phyloP scores from a whole-genome alignment of 2,888 invertebrate genomes.

The Mesorhabditis belari region DNA sequence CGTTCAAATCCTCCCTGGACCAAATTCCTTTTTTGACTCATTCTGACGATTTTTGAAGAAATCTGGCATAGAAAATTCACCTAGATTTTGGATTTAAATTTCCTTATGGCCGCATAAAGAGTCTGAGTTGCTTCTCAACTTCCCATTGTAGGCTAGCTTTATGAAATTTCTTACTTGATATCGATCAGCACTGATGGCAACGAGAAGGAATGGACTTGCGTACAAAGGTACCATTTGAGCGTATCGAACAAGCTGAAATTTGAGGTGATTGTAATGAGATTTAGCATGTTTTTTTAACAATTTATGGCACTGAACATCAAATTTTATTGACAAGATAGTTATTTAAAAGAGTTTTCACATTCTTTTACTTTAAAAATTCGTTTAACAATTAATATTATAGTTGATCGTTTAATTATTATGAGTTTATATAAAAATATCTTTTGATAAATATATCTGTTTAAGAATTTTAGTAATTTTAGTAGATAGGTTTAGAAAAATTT shows the following conservation, averaged over 20 bases:
- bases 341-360: neutral
- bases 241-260: slow-evolving; percentile 63
- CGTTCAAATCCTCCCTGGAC: too few species aligned
- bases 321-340: slow-evolving; percentile 3
- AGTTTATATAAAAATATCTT: neutral
- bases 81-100: too few species aligned
- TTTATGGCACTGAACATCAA: neutral
- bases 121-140: too few species aligned
- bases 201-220: slow-evolving; percentile 62
- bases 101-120: too few species aligned
- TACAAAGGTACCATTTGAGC: slow-evolving; percentile 66
- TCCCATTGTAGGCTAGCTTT: too few species aligned
- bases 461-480: too few species aligned
- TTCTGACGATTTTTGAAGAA: too few species aligned
- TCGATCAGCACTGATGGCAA: slow-evolving; percentile 51
- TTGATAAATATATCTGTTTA: neutral
- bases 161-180: slow-evolving; percentile 50
- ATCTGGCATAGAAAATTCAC: neutral
- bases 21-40: too few species aligned
- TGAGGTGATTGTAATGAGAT: slow-evolving; percentile 28
- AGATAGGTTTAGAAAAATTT: too few species aligned
- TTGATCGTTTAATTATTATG: neutral
- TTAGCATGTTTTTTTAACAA: neutral
- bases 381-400: neutral
- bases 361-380: neutral